Conservation (phyloP, 2,113 vertebrate species). For the Struthio camelus region DNA sequence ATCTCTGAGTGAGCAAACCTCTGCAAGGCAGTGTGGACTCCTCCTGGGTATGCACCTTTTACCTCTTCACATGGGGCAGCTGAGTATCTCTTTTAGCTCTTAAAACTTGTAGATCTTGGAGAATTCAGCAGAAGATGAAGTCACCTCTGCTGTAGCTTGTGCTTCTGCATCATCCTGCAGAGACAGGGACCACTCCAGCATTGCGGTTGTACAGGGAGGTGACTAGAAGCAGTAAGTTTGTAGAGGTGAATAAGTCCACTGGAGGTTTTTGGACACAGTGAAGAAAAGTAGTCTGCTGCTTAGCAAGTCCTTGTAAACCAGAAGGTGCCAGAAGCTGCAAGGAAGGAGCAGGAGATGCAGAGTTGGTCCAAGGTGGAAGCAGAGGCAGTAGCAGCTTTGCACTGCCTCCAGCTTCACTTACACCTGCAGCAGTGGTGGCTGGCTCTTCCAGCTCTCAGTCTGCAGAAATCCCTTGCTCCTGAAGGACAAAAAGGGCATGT, state of each 20-base stretch:
- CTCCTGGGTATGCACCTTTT: neutral
- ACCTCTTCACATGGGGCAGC: neutral
- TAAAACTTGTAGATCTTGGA: rapidly evolving
- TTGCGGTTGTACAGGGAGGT: neutral
- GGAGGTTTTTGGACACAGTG: neutral
- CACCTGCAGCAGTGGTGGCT: neutral
- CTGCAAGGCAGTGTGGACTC: neutral
- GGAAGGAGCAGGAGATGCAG: neutral
- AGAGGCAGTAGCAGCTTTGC: neutral
- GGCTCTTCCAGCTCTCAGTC: neutral
- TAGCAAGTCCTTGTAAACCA: neutral
- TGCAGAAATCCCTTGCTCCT: neutral
- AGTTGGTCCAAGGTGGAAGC: neutral
- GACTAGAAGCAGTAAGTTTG: neutral
- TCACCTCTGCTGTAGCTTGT: rapidly evolving
- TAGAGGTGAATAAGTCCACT: neutral
- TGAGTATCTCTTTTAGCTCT: rapidly evolving
- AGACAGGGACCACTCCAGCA: neutral
- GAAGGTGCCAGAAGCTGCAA: neutral
- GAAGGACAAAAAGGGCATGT: rapidly evolving
- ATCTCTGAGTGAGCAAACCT: neutral
- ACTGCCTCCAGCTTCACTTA: neutral
- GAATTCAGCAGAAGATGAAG: rapidly evolving
- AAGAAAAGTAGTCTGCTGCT: neutral
- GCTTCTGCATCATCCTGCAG: rapidly evolving